Evolutionary conservation across 2,888 invertebrate species (phyloP), one percentile per base, ranked within the genome.

Genomic region (Ophion ventricosus): DNA sequence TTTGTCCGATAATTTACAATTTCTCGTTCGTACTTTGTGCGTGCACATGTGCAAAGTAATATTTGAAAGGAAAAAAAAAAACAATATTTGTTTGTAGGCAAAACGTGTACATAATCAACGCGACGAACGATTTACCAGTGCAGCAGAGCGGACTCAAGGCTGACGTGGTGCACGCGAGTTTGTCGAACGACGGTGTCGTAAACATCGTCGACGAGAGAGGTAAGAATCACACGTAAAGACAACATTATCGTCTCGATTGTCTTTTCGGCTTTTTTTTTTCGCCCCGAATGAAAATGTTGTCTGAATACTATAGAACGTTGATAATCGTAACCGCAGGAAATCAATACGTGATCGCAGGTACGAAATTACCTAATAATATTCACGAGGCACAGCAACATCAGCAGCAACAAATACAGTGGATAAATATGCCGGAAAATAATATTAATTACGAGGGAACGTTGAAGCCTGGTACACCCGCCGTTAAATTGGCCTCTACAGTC

Each of bases 81-180:
- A 57, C 5, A 77, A 56, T 57, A 64, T 56, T 77, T 87, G 72
- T 69, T 92, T 92, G 66, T 89, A 93, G 93, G 72, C 92, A 88
- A 89, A 92, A 89, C 85, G 89, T 93, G 35, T 92, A 90, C 84
- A 91, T 93, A 87, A 92, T 93, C 80, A 91, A 93, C 86, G 90
- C 92, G 76, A 92, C 90, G 59, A 88, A 88, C 81, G 83, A 85
- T 67, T 74, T 85, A 73, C 73, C 84, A 14, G 66, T 75, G 20
- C 83, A 86, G 54, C 83, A 81, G 69, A 82, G 66, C 61, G 82
- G 88, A 20, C 85, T 87, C 14, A 90, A 89, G 84, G 70, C 89
- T 61, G 90, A 89, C 70, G 84, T 90, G 77, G 80, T 90, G 29
- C 86, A 89, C 70, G 89, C 89, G 74, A 91, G 87, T 84, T 83